These are phyloP conservation scores for Drosophila serrata DNA, from an alignment of 1,140 invertebrate species.

Conservation along the genomic window DNA sequence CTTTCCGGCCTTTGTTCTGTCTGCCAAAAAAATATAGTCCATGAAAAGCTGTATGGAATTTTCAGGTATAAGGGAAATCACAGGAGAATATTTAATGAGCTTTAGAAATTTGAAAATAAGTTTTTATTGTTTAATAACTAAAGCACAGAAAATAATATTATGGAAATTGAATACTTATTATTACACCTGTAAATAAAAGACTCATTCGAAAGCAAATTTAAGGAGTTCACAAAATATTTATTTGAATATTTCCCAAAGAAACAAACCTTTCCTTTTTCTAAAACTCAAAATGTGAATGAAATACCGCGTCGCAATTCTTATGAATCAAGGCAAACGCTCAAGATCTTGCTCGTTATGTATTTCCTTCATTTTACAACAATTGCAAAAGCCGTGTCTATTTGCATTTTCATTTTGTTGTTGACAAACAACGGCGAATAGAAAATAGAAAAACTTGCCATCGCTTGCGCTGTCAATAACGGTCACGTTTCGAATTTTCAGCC, in stretches of 20 bases:
- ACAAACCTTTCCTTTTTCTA: not conserved
- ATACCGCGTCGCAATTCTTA: not conserved
- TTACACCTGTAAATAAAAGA: too few species aligned
- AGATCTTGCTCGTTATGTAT: not conserved
- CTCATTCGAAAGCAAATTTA: too few species aligned
- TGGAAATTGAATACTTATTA: not conserved
- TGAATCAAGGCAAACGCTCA: constrained; percentile 1
- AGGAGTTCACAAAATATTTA: too few species aligned
- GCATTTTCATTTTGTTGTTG: constrained; percentile 41
- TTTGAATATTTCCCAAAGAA: not conserved
- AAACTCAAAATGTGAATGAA: constrained; percentile 2
- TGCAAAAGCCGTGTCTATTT: constrained; percentile 24
- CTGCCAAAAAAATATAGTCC: constrained; percentile 14
- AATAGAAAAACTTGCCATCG: constrained; percentile 44
- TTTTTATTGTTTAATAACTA: not conserved
- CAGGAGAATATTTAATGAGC: not conserved
- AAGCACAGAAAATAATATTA: not conserved
- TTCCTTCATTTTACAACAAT: constrained; percentile 4
- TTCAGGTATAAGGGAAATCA: not conserved
- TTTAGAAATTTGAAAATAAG: not conserved
- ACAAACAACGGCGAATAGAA: constrained; percentile 31
- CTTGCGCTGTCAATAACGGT: constrained; percentile 66
- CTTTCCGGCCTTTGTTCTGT: constrained; percentile 13
- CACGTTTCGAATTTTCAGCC: constrained; percentile 62
- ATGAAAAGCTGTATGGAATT: not conserved